phyloP scores from a whole-genome alignment of 2,113 vertebrate genomes.

The Nibea coibor region DNA sequence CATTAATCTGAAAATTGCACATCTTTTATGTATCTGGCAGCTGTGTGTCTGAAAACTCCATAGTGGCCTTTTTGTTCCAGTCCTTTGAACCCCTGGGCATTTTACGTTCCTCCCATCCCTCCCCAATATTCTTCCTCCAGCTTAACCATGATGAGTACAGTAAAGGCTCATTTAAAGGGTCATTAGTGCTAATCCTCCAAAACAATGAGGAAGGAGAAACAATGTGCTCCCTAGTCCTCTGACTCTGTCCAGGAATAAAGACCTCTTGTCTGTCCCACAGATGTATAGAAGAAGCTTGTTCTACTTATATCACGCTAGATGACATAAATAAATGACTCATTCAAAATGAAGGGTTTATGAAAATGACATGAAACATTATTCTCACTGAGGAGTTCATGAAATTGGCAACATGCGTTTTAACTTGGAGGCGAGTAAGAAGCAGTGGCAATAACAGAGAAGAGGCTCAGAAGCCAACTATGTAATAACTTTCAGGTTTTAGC shows the following conservation, averaged over 20 bases:
- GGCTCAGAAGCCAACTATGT: conserved; percentile 25
- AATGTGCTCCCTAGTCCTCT: conserved; percentile 65
- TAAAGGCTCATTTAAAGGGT: conserved; percentile 81
- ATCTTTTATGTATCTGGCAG: conserved; percentile 79
- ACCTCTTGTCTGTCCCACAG: conserved; percentile 58
- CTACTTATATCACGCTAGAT: conserved; percentile 35
- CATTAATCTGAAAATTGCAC: conserved; percentile 86
- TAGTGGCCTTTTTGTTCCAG: conserved; percentile 83
- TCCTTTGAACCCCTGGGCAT: conserved; percentile 79
- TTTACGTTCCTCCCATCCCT: conserved; percentile 68
- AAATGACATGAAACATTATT: conserved; percentile 45
- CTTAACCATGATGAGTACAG: conserved; percentile 77
- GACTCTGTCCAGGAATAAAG: conserved; percentile 65
- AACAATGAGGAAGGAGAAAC: conserved; percentile 79
- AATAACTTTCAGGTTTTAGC: conserved; percentile 46
- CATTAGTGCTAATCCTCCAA: conserved; percentile 83
- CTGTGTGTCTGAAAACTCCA: conserved; percentile 74
- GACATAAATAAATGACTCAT: conserved; percentile 50
- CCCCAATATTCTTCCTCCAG: conserved; percentile 71
- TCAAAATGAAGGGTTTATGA: conserved; percentile 50
- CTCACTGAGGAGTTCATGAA: conserved; percentile 11
- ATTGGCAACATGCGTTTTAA: conserved; percentile 35
- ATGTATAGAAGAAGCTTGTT: conserved; percentile 43
- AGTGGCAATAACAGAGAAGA: conserved; percentile 13
- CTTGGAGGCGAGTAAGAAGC: conserved; percentile 26